Conservation (phyloP, 2,888 invertebrate genomes). For the Venusia cambrica region DNA sequence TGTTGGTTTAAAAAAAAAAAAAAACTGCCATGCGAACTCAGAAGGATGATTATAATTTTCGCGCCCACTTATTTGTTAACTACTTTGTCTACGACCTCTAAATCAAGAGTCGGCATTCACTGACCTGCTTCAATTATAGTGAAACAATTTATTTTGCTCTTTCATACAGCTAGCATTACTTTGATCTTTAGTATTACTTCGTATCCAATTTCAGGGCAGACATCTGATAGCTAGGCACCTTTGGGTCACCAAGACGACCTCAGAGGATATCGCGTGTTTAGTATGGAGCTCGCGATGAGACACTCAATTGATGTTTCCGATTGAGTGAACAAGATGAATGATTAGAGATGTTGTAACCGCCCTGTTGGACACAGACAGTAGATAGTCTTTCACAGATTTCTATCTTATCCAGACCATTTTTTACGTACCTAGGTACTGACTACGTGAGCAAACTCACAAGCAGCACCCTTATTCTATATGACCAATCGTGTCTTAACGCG, state of each 20-base stretch:
- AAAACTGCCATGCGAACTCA: no score
- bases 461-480: no score
- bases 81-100: background rate
- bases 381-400: no score
- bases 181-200: slow-evolving; percentile 6
- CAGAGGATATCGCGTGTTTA: slow-evolving; percentile 43
- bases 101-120: background rate
- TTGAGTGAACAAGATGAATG: slow-evolving; percentile 49
- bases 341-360: slow-evolving; percentile 39
- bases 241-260: slow-evolving; percentile 20
- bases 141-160: no score
- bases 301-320: slow-evolving; percentile 75
- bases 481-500: no score
- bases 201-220: slow-evolving; percentile 18
- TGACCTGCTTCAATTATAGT: background rate
- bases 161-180: slow-evolving; percentile 1
- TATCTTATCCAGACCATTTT: no score
- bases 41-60: no score
- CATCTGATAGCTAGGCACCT: slow-evolving; percentile 20
- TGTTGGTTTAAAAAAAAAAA: no score
- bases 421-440: no score
- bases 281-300: slow-evolving; percentile 63
- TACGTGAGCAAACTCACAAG: no score
- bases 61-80: no score
- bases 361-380: no score